Base-by-base conservation (phyloP, 2,888 invertebrate species). In the Nebria salina region DNA sequence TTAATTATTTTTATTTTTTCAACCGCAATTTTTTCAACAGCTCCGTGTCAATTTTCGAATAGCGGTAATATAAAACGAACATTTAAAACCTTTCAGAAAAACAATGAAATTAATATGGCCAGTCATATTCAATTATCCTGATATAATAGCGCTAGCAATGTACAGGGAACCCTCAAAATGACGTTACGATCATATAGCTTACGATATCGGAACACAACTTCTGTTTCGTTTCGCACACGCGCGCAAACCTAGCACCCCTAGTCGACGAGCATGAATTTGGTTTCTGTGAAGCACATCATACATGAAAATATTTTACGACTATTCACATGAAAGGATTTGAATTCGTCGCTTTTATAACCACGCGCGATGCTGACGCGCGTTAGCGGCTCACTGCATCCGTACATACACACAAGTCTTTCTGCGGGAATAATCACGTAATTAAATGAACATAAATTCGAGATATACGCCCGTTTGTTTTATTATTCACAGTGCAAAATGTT, bases 271-370 rank as follows among this genome's bases (percentile, higher is more conserved):
- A 54, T 54, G 54, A 13, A 8, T 54, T 54, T 54, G 4, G 54
- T 54, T 54, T 54, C 54, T 54, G 54, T 54, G 54, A 54, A 54
- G 54, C 54, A 54, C 54, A 54, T 54, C 20, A 70, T 75, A 54
- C 34, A 82, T 72, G 81, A 81, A 81, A 83, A 83, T 83, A 82
- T 78, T 83, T 83, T 83, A 83, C 81, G 83, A 77, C 75, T 81
- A 77, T 77, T 75, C 82, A 82, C 80, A 83, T 82, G 82, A 72
- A 66, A 72, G 83, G 77, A 77, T 82, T 83, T 82, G 81, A 83
- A 83, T 83, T 82, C 83, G 77, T 79, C 81, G 82, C 83, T 83
- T 80, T 80, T 80, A 80, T 75, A 75, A 26, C 79, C 75, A 43
- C 13, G 8, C 75, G 75, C 79, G 80, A 75, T 75, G 75, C 75